These are phyloP conservation scores for Sebastes nivosus DNA, from an alignment of 2,797 vertebrate species.

Conservation along the genomic window DNA sequence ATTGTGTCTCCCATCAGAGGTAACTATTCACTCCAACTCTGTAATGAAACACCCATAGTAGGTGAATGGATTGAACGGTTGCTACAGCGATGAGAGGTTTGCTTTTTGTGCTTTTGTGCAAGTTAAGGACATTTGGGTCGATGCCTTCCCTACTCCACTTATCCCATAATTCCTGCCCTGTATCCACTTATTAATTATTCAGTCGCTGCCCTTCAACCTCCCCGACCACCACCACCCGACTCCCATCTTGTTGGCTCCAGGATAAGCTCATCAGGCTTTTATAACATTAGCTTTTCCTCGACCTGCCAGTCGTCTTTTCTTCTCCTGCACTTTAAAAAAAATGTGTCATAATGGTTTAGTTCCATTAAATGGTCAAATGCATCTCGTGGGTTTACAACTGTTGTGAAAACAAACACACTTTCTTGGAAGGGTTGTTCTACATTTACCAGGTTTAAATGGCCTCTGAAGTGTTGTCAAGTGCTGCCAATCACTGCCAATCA, in stretches of 20 bases:
- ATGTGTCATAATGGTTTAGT: background rate
- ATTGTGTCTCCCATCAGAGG: background rate
- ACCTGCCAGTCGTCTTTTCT: conserved; percentile 2
- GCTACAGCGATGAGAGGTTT: background rate
- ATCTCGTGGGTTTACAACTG: background rate
- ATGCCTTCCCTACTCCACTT: conserved; percentile 12
- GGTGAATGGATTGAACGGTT: background rate
- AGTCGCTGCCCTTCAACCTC: background rate
- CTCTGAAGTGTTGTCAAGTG: background rate
- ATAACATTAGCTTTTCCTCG: background rate
- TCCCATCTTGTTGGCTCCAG: conserved; percentile 1
- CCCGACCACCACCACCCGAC: background rate
- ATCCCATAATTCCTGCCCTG: conserved; percentile 41
- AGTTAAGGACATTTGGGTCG: conserved; percentile 39
- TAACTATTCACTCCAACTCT: background rate
- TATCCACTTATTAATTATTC: conserved; percentile 49
- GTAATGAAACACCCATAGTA: background rate
- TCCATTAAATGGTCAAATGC: background rate
- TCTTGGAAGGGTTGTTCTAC: background rate
- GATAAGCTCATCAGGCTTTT: conserved; percentile 23
- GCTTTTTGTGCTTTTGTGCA: background rate
- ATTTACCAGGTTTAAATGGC: background rate
- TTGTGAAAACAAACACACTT: background rate
- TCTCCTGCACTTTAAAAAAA: background rate
- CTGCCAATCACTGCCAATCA: background rate